phyloP scores from a whole-genome alignment of 2,888 invertebrate species.

The Polyommatus iphigenia region DNA sequence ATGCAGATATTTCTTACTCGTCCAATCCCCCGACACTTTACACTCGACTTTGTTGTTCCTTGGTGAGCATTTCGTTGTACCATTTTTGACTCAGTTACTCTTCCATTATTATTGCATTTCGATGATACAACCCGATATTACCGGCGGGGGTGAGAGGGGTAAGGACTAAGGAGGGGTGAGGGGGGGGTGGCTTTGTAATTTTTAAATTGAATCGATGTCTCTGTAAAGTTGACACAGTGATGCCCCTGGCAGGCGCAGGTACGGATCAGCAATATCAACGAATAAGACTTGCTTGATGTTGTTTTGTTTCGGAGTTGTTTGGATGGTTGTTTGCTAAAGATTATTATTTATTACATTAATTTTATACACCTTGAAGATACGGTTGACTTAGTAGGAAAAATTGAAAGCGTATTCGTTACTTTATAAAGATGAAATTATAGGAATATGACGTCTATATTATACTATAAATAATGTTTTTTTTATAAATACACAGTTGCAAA shows the following conservation, averaged over 20 bases:
- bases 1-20: too few species aligned
- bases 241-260: constrained; percentile 17
- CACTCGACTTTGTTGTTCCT: too few species aligned
- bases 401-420: too few species aligned
- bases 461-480: too few species aligned
- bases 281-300: background rate
- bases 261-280: background rate
- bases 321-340: background rate
- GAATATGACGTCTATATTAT: too few species aligned
- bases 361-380: background rate
- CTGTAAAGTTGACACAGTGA: constrained; percentile 23
- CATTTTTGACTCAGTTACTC: too few species aligned
- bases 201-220: constrained; percentile 32
- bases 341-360: background rate
- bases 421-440: too few species aligned
- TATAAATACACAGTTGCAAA: too few species aligned
- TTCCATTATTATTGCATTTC: background rate
- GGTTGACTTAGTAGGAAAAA: too few species aligned
- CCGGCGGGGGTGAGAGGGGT: constrained; percentile 2
- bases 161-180: background rate
- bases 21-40: too few species aligned
- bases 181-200: constrained; percentile 24
- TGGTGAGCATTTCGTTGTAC: too few species aligned
- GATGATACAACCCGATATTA: background rate
- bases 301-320: background rate